Evolutionary conservation across 2,113 vertebrate genomes (phyloP), one percentile per base, ranked within the genome.

Genomic region (Leptocoma aspasia): DNA sequence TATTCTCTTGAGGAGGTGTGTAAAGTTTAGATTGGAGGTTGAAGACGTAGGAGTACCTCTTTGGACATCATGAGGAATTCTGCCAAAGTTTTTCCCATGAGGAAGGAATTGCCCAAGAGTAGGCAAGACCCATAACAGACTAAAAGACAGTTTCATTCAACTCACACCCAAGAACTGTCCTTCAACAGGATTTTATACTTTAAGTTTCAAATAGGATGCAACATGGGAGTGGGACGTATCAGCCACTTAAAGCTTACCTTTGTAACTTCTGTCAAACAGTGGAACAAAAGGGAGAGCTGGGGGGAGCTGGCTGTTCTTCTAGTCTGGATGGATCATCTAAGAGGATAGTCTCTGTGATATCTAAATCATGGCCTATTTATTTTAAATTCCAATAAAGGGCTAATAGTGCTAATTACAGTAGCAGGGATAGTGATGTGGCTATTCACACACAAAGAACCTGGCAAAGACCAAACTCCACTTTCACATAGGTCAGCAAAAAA

Each of bases 361-460:
- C 52, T 65, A 94, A 92, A 92, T 81, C 86, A 89, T 33, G 44
- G 24, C 52, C 80, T 95, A 90, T 88, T 95, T 94, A 73, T 90
- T 94, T 92, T 68, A 83, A 94, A 96, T 93, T 94, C 56, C 64
- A 95, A 65, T 63, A 83, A 92, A 81, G 52, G 30, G 30, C 54
- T 86, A 94, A 92, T 73, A 92, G 64, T 63, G 72, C 80, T 93
- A 93, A 90, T 92, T 92, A 92, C 65, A 86, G 69, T 78, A 92
- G 79, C 63, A 83, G 52, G 39, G 31, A 80, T 26, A 82, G 39
- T 19, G 68, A 70, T 28, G 31, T 86, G 80, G 71, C 86, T 80
- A 73, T 75, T 89, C 89, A 86, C 35, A 92, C 41, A 94, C 44
- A 90, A 92, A 93, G 82, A 83, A 92, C 71, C 93, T 93, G 94